Evolutionary conservation across 2,113 vertebrate genomes (phyloP).

Genomic region (Malurus elegans): DNA sequence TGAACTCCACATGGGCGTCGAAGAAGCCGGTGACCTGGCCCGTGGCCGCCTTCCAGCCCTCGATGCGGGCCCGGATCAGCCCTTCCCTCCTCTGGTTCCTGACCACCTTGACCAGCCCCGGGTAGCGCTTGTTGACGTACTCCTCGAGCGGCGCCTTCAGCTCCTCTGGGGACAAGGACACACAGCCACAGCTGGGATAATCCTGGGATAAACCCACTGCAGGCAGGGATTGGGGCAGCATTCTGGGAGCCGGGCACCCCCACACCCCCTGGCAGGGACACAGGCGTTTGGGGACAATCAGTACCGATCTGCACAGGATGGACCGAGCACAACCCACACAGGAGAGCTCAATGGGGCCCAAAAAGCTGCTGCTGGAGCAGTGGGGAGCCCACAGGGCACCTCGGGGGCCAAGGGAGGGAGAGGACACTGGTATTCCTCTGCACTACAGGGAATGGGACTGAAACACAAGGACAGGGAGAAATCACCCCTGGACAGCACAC

Average conservation of each 20-base stretch:
- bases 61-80: slow-evolving; percentile 92
- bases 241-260: accelerated
- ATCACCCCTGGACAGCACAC: neutral
- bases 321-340: neutral
- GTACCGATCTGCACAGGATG: accelerated
- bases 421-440: neutral
- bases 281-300: accelerated
- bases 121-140: slow-evolving; percentile 94
- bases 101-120: slow-evolving; percentile 93
- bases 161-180: slow-evolving; percentile 79
- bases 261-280: neutral
- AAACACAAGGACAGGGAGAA: neutral
- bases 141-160: slow-evolving; percentile 92
- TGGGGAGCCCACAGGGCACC: neutral
- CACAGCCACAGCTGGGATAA: neutral
- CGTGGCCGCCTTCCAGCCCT: slow-evolving; percentile 93
- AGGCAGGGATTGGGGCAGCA: accelerated
- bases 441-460: neutral
- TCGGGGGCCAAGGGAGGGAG: neutral
- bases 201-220: neutral
- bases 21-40: slow-evolving; percentile 94
- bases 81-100: slow-evolving; percentile 94
- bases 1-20: slow-evolving; percentile 97
- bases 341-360: neutral
- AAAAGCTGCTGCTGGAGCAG: neutral